Conservation (phyloP, 2,797 vertebrate species). For the Leucoraja ocellata region DNA sequence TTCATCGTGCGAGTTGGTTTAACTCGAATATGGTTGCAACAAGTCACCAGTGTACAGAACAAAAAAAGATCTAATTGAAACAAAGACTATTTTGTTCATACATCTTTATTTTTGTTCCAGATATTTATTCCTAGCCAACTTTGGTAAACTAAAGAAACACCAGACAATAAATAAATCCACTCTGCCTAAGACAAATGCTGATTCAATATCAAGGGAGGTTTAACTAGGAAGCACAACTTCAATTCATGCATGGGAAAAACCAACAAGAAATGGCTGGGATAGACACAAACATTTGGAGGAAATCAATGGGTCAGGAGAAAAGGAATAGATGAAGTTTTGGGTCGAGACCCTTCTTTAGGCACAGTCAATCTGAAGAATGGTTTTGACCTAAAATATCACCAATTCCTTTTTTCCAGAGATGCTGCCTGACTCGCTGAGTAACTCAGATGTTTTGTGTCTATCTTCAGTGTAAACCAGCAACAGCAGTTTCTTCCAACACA, state of each 20-base stretch:
- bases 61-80: background rate
- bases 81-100: background rate
- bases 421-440: too few species aligned
- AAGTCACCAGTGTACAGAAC: background rate
- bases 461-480: too few species aligned
- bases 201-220: background rate
- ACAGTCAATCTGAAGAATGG: too few species aligned
- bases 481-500: too few species aligned
- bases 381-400: too few species aligned
- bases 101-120: background rate
- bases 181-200: background rate
- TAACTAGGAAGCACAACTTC: too few species aligned
- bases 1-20: background rate
- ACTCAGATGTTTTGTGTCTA: too few species aligned
- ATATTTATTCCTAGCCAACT: background rate
- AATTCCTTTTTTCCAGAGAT: too few species aligned
- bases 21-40: background rate
- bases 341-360: too few species aligned
- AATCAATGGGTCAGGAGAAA: too few species aligned
- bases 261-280: background rate
- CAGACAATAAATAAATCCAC: background rate
- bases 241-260: background rate
- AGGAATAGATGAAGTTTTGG: too few species aligned
- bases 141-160: background rate
- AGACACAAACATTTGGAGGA: too few species aligned